Base-by-base conservation (phyloP, 2,888 invertebrate genomes). In the Melanotus villosus region DNA sequence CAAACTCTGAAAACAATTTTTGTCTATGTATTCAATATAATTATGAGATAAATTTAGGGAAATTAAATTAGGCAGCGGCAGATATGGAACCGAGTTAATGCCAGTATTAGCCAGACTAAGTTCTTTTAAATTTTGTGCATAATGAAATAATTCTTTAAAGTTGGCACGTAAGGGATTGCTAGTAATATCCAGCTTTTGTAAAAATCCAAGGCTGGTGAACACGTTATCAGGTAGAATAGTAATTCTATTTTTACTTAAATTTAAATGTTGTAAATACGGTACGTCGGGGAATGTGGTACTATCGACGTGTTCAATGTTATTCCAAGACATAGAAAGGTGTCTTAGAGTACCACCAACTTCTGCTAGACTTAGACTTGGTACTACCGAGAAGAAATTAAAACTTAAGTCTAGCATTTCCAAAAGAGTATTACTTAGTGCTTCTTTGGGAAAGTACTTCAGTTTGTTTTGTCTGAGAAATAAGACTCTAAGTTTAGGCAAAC, bases 191-290 rank as follows among this genome's bases (percentile, higher is more conserved):
- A 96, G 86, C 77, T 90, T 90, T 76, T 95, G 90, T 71, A 95
- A 86, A 75, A 92, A 91, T 45, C 92, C 91, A 62, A 96, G 88
- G 80, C 93, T 93, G 19, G 92, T 92, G 83, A 96, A 96, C 16
- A 95, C 94, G 82, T 95, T 95, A 85, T 96, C 96, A 1, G 95
- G 95, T 73, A 96, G 85, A 72, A 95, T 93, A 14, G 93, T 93
- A 70, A 96, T 87, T 79, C 92, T 91, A 85, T 96, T 96, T 79
- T 89, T 89, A 47, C 92, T 92, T 79, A 96, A 85, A 85, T 94
- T 92, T 65, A 96, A 86, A 76, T 90, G 90, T 65, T 93, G 89
- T 45, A 96, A 85, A 81, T 92, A 93, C 59, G 94, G 93, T 26
- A 93, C 93, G 78, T 92, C 92, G 41, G 94, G 91, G 80, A 96